Evolutionary conservation across 2,113 vertebrate species (phyloP).

Genomic region (Trichechus manatus): DNA sequence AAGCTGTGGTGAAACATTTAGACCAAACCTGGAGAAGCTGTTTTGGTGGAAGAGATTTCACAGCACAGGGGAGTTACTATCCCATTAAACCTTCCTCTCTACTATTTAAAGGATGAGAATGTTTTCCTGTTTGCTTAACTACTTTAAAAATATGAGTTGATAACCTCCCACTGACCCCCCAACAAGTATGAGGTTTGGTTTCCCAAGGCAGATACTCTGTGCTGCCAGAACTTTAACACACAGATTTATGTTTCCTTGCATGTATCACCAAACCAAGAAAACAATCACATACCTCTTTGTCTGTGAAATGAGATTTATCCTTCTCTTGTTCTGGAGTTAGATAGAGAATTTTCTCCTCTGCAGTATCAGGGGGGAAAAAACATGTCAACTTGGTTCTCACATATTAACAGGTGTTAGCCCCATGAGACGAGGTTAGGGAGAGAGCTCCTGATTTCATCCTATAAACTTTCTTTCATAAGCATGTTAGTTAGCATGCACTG

Average conservation of each 20-base stretch:
- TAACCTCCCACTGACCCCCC: background rate
- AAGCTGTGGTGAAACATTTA: background rate
- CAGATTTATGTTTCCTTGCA: background rate
- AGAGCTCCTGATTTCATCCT: background rate
- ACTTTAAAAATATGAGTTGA: background rate
- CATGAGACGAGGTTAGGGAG: background rate
- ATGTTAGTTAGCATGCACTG: background rate
- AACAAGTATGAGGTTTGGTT: background rate
- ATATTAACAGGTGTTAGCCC: background rate
- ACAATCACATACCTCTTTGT: constrained; percentile 95
- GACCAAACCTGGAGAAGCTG: background rate
- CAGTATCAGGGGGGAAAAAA: constrained; percentile 63
- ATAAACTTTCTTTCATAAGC: background rate
- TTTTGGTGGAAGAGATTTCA: background rate
- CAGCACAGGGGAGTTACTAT: background rate
- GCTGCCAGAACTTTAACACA: background rate
- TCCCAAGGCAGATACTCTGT: background rate
- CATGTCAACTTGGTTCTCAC: constrained; percentile 26
- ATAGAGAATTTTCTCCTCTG: constrained; percentile 98
- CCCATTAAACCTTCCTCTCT: background rate
- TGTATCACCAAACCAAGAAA: constrained; percentile 22
- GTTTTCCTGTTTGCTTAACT: background rate
- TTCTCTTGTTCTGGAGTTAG: constrained; percentile 99
- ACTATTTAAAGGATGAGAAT: constrained; percentile 18
- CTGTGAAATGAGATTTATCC: constrained; percentile 99